Evolutionary conservation across 2,113 vertebrate species (phyloP).

Genomic region (Xenopus borealis): DNA sequence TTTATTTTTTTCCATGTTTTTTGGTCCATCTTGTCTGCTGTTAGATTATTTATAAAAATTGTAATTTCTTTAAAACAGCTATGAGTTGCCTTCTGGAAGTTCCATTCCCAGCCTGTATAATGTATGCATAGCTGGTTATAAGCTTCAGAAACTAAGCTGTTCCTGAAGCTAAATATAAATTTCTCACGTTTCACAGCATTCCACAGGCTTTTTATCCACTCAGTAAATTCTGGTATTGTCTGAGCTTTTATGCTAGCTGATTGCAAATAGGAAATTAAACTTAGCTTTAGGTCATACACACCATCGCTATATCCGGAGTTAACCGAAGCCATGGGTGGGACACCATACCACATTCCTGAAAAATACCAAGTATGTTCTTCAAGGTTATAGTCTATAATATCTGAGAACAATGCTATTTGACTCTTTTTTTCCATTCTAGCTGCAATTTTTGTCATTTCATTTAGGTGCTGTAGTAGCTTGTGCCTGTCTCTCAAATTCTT

Average conservation of each 20-base stretch:
- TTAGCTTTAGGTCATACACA: constrained; percentile 48
- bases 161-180: constrained; percentile 10
- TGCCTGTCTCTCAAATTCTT: too few species aligned
- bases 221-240: constrained; percentile 55
- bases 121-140: constrained; percentile 42
- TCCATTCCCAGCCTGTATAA: constrained; percentile 53
- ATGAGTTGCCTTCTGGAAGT: constrained; percentile 54
- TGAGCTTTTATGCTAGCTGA: constrained; percentile 49
- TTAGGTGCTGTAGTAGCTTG: too few species aligned
- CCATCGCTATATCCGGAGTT: too few species aligned
- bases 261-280: constrained; percentile 38
- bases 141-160: constrained; percentile 35
- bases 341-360: too few species aligned
- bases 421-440: too few species aligned
- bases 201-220: constrained; percentile 54
- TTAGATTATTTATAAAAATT: constrained; percentile 46
- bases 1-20: background rate
- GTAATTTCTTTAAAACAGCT: constrained; percentile 51
- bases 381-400: too few species aligned
- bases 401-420: too few species aligned
- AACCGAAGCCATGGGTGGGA: too few species aligned
- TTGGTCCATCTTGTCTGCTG: constrained; percentile 7
- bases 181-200: constrained; percentile 22
- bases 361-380: too few species aligned
- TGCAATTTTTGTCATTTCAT: too few species aligned